phyloP scores from a whole-genome alignment of 2,888 invertebrate genomes.

The Clostera curtula region DNA sequence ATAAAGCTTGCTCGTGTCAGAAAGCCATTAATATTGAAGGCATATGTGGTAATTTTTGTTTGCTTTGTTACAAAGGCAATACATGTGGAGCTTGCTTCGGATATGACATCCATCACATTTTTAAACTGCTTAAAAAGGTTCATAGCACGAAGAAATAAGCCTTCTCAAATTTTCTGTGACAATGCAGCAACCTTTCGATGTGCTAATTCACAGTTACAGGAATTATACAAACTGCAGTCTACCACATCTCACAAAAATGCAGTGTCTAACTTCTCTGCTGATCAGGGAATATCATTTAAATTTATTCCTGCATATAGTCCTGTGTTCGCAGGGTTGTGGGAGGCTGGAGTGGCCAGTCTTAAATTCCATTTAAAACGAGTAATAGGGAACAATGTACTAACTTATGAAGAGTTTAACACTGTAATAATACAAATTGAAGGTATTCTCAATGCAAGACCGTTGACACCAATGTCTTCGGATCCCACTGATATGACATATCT shows the following conservation, averaged over 20 bases:
- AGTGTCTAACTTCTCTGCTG: background rate
- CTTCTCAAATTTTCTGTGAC: background rate
- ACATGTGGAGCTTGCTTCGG: background rate
- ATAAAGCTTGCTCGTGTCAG: background rate
- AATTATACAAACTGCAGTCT: background rate
- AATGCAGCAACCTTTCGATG: background rate
- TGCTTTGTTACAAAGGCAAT: background rate
- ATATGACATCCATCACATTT: background rate
- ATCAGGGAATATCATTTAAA: slow-evolving; percentile 1
- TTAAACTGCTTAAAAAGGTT: background rate
- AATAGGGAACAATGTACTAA: no score
- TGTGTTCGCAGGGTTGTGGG: no score
- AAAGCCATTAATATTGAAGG: background rate
- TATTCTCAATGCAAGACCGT: no score
- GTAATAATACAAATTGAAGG: no score
- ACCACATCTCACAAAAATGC: background rate
- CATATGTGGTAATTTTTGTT: background rate
- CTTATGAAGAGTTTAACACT: no score
- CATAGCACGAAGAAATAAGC: background rate
- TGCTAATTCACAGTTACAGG: background rate
- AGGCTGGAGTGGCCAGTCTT: no score
- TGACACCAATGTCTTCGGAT: no score
- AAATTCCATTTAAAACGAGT: no score
- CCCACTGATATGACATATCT: no score
- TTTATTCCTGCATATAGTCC: no score